Evolutionary conservation across 2,888 invertebrate genomes (phyloP), one percentile per base, ranked within the genome.

Genomic region (Conops quadrifasciatus): DNA sequence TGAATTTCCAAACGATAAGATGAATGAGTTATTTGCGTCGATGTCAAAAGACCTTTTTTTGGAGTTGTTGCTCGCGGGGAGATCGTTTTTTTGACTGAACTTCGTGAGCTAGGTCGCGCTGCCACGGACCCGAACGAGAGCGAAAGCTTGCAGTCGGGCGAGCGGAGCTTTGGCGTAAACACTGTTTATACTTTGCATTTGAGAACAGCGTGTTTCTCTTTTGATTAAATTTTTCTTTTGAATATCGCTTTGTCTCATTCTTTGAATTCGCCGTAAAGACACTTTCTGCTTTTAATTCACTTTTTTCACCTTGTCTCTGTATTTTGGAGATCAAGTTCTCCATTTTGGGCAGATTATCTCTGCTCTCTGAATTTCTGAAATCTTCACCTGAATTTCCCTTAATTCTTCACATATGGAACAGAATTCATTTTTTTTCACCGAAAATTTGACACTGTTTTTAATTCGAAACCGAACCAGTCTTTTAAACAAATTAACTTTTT

Each of bases 291-390:
- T 47, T 47, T 1, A 30, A 24, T 15, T 45, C 43, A 21, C 51
- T 66, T 60, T 71, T 71, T 30, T 56, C 71, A 16, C 66, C 43
- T 53, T 53, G 62, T 15, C 70, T 58, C 30, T 70, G 28, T 60
- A 74, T 67, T 62, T 72, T 75, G 1, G 69, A 28, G n/a, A 73
- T 71, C 0, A 60, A n/a, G 26, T 1, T 30, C 7, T 60, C 59
- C 2, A 60, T n/a, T 30, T 26, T 60, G 26, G 73, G 75, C 19
- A 75, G 67, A 13, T 30, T 7, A 49, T 72, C 73, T n/a, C 74
- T 53, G 43, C 73, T 74, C 51, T 74, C 75, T 2, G 73, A 71
- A 59, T 73, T 73, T 28, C 73, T 72, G 62, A 73, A 5, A 71
- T 51, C 7, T 45, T 4, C 5, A 71, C 16, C 16, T 26, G 58